These are phyloP conservation scores for Drosophila truncata DNA, from an alignment of 1,140 invertebrate species.

Conservation along the genomic window DNA sequence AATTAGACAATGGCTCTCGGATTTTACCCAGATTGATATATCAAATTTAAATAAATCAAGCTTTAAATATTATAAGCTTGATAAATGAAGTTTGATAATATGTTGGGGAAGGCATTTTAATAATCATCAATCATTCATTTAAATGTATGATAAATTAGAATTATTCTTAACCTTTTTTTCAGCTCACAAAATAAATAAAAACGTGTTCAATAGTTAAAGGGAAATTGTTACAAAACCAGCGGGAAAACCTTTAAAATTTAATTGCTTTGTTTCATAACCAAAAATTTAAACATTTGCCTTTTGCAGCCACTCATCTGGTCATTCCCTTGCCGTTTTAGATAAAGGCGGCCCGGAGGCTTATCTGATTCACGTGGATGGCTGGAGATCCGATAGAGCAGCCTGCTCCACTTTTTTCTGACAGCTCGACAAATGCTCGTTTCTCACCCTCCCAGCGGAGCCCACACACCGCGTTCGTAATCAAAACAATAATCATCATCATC, in stretches of 20 bases:
- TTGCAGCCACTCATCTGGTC: slow-evolving; percentile 17
- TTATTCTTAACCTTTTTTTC: background rate
- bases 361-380: slow-evolving; percentile 44
- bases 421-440: slow-evolving; percentile 44
- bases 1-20: background rate
- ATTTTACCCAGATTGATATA: background rate
- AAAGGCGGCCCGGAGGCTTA: slow-evolving; percentile 28
- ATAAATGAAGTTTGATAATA: background rate
- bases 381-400: slow-evolving; percentile 3
- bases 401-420: slow-evolving; percentile 50
- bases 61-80: background rate
- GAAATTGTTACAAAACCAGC: background rate
- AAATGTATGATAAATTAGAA: background rate
- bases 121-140: background rate
- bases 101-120: background rate
- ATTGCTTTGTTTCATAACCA: background rate
- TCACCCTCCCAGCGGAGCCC: slow-evolving; percentile 24
- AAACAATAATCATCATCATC: slow-evolving; percentile 10
- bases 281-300: slow-evolving; percentile 11
- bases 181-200: background rate
- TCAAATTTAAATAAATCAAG: background rate
- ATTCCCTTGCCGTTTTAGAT: slow-evolving; percentile 21
- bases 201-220: background rate
- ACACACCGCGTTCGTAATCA: slow-evolving; percentile 39
- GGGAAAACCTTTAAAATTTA: background rate